Evolutionary conservation across 2,113 vertebrate genomes (phyloP), one percentile per base, ranked within the genome.

Genomic region (Pangasianodon gigas): DNA sequence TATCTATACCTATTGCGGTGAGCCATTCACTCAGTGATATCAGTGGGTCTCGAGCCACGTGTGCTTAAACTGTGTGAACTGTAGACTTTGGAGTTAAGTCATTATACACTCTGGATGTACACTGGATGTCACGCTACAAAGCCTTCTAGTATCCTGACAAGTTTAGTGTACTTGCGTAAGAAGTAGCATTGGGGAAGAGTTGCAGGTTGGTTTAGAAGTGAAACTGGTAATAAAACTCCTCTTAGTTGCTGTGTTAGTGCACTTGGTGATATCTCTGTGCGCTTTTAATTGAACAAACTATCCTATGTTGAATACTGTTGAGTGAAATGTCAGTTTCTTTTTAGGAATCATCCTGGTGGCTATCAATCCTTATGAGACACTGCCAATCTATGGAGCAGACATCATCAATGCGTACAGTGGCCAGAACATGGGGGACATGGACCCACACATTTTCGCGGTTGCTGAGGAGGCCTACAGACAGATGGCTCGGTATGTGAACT

Each of bases 1-100:
- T 65, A 99, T 99, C 94, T 99, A 99, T 92, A 99, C 98, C 0
- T 99, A 99, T 86, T 99, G 98, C 90, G 98, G 98, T 99, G 60
- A 85, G 77, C 13, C n/a, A 9, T 44, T 44, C 19, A 58, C 29
- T 51, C 37, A 1, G 52, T 80, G 51, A n/a, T 18, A 32, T 81
- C 60, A 85, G 37, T 5, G n/a, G 44, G 26, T 8, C 4, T 51
- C 14, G 32, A 18, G 77, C 46, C 87, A 88, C 19, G 54, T 58
- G 56, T 4, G 16, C 26, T 48, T 62, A 19, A 83, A 54, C 41
- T 79, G 52, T 19, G 26, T 65, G 54, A 56, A 90, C 85, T 89
- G 86, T 93, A 94, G 94, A 96, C 96, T 95, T 95, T 95, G 94
- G 93, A 95, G 87, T 87, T 71, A 9, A 44, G 4, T 67, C 87